A percentile compares a stretch with the other conserved stretches of the same genome.
Conservation (phyloP, 2,888 invertebrate species). For the Apantesis nais region DNA sequence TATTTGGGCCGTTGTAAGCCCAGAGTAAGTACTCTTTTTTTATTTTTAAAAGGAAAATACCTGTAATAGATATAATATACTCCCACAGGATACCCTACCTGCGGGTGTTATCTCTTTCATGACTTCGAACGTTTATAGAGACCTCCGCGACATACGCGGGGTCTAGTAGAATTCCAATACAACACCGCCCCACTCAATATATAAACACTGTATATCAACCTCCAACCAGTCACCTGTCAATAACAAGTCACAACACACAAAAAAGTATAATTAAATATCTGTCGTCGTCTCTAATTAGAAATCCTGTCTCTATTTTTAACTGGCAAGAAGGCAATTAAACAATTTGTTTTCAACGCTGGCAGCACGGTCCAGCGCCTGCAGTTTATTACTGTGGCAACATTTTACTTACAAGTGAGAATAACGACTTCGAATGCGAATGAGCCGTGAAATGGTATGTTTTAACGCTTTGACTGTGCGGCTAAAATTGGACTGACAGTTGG, state of each 20-base stretch:
- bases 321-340: slow-evolving; percentile 71
- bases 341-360: slow-evolving; percentile 77
- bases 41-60: too few relatives aligned
- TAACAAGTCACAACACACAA: neutral
- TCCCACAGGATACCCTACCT: too few relatives aligned
- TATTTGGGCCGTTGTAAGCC: too few relatives aligned
- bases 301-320: slow-evolving; percentile 34
- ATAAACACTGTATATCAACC: neutral
- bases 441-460: slow-evolving; percentile 68
- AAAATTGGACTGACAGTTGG: slow-evolving; percentile 61
- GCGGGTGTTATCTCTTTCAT: too few relatives aligned
- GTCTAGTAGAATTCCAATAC: too few relatives aligned
- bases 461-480: slow-evolving; percentile 61
- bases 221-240: neutral
- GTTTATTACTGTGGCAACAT: slow-evolving; percentile 80
- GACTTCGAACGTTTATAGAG: too few relatives aligned
- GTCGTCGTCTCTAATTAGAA: slow-evolving; percentile 44
- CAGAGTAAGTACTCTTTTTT: too few relatives aligned
- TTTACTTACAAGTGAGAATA: slow-evolving; percentile 80
- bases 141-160: too few relatives aligned
- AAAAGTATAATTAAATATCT: slow-evolving; percentile 19
- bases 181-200: neutral
- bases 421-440: slow-evolving; percentile 72
- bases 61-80: too few relatives aligned
- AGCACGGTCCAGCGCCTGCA: slow-evolving; percentile 69